Percentiles rank a stretch among this genome's conserved stretches.
Conservation (phyloP, 2,113 vertebrate genomes). For the Neodon shergylaensis region DNA sequence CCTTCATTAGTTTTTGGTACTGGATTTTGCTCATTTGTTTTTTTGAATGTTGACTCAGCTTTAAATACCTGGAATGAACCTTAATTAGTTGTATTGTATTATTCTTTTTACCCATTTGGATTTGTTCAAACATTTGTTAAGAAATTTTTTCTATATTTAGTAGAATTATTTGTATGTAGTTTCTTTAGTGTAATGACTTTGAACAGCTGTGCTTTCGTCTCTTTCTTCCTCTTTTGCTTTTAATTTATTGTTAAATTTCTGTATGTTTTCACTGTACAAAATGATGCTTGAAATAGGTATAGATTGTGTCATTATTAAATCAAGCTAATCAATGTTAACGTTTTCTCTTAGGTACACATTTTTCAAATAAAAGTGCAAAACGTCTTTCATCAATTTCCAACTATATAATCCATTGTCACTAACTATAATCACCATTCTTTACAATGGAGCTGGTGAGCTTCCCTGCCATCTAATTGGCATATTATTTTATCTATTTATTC, state of each 20-base stretch:
- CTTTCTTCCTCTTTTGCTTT: neutral
- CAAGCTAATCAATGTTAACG: neutral
- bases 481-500: neutral
- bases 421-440: neutral
- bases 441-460: neutral
- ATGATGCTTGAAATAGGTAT: neutral
- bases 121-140: neutral
- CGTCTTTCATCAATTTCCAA: neutral
- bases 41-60: neutral
- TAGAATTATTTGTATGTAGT: neutral
- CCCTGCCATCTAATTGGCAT: neutral
- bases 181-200: neutral
- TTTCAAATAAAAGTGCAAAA: neutral
- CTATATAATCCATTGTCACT: neutral
- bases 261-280: neutral
- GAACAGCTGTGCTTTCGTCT: neutral
- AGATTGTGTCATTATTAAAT: neutral
- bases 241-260: neutral
- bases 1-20: neutral
- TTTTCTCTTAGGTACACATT: neutral
- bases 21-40: neutral
- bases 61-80: neutral
- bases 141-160: neutral
- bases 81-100: neutral
- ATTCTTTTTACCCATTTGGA: neutral